Percentiles rank a stretch among this genome's conserved stretches.
phyloP scores from a whole-genome alignment of 2,888 invertebrate genomes.

The Tyria jacobaeae region DNA sequence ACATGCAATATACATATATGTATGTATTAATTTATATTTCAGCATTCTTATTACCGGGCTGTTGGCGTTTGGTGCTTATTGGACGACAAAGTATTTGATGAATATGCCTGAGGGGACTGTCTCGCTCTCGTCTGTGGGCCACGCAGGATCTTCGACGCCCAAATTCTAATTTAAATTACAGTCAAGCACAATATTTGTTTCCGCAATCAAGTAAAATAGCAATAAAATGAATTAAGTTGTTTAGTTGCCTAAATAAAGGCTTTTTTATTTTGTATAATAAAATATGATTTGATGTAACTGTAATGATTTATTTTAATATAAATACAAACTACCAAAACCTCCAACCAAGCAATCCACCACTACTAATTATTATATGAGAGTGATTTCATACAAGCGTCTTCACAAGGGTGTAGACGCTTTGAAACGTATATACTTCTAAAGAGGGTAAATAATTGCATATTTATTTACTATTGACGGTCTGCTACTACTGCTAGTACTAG shows the following conservation, averaged over 20 bases:
- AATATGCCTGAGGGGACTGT: conserved; percentile 27
- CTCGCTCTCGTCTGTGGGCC: not conserved
- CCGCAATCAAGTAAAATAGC: conserved; percentile 10
- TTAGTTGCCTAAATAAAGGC: conserved; percentile 7
- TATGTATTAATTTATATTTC: conserved; percentile 38
- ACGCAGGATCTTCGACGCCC: not conserved
- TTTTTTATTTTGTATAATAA: conserved; percentile 15
- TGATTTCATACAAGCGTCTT: too few relatives aligned
- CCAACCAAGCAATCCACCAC: too few relatives aligned
- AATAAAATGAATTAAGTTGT: conserved; percentile 14
- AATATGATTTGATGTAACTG: conserved; percentile 3
- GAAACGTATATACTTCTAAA: too few relatives aligned
- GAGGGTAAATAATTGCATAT: too few relatives aligned
- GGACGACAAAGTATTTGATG: conserved; percentile 63
- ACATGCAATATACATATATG: too few relatives aligned
- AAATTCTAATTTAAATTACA: conserved; percentile 3
- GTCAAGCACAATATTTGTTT: not conserved
- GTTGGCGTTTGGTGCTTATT: conserved; percentile 73
- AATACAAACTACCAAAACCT: too few relatives aligned
- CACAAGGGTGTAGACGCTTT: too few relatives aligned
- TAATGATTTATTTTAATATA: not conserved
- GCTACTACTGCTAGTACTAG: too few relatives aligned
- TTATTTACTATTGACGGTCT: too few relatives aligned
- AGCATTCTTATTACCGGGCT: conserved; percentile 74
- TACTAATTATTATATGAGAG: too few relatives aligned